phyloP scores from a whole-genome alignment of 2,113 vertebrate genomes.

The Litocranius walleri region DNA sequence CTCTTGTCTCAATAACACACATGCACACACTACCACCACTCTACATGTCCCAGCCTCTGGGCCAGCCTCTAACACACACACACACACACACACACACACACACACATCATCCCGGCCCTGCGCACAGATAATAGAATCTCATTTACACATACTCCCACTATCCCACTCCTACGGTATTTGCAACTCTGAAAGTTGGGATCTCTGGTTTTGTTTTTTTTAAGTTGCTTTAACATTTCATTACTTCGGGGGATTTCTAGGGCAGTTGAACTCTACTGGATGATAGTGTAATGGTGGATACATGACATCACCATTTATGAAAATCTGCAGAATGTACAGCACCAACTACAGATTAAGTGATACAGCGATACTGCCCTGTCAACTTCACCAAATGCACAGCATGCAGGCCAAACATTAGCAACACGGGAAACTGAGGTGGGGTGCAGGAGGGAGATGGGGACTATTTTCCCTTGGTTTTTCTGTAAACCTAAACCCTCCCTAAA shows the following conservation, averaged over 20 bases:
- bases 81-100: not conserved
- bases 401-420: accelerated
- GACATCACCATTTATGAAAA: no score
- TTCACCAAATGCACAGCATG: accelerated
- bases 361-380: accelerated
- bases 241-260: not conserved
- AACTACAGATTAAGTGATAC: accelerated
- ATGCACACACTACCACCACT: accelerated
- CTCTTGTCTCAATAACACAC: not conserved
- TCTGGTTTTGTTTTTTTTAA: not conserved
- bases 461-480: not conserved
- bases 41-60: no score
- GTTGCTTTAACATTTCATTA: not conserved
- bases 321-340: no score
- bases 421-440: accelerated
- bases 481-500: not conserved
- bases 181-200: not conserved
- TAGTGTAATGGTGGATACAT: accelerated
- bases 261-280: no score
- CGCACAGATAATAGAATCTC: accelerated
- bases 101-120: accelerated
- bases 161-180: not conserved
- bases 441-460: no score
- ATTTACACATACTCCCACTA: accelerated
- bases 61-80: not conserved